Evolutionary conservation across 2,888 invertebrate genomes (phyloP), one percentile per base, ranked within the genome.

Genomic region (Chaetogeoica ovagalla): DNA sequence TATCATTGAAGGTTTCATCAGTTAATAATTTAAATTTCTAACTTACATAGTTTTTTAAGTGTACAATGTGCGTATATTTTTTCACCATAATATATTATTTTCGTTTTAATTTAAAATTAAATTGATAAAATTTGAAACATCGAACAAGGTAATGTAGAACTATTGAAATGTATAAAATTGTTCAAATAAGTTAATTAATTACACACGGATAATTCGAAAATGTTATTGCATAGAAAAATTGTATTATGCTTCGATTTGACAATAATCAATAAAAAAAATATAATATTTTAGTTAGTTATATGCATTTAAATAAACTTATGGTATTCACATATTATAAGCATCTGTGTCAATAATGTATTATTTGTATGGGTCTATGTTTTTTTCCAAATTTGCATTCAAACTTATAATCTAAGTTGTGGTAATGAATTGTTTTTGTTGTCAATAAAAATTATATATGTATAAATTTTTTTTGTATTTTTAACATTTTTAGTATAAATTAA

Each of bases 31-130:
- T 30, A 48, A 60, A 60, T 21, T 72, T 60, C 23, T 11, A 39
- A 60, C 72, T 72, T 72, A 72, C 72, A 23, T 60, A 6, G 6
- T 43, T 19, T 1, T 72, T 72, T 43, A 60, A 60, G 23, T 72
- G 15, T 3, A 60, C 13, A 60, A 72, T 60, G 37, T 19, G 19
- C 43, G 21, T 72, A 60, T 9, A 60, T 72, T 70, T 0, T 37
- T 48, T 19, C 5, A 7, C 1, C 60, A 72, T 72, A 43, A 7
- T 69, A 30, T 30, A 30, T 21, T 57, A n/a, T 7, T 70, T 21
- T 48, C 39, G 0, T 21, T 39, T 63, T 63, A 19, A 17, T 15
- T 0, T 39, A 17, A 11, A 19, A 55, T 55, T 30, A 30, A 30
- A 55, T 19, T 55, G 55, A 37, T 63, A 19, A 6, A 19, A 37